phyloP scores from a whole-genome alignment of 2,797 vertebrate genomes.

The Tenualosa thibaudeaui region DNA sequence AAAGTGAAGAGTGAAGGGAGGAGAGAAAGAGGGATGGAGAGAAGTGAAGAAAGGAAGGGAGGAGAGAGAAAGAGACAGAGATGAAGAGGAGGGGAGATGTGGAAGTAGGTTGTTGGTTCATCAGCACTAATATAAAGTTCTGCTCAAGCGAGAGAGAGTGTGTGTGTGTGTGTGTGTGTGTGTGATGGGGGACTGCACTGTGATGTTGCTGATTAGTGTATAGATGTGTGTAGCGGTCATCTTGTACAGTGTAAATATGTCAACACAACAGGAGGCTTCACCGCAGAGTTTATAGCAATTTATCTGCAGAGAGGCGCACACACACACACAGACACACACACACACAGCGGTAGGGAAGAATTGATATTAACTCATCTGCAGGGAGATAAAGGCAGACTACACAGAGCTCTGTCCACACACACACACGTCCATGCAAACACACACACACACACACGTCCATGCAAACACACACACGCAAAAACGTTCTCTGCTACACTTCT shows the following conservation, averaged over 20 bases:
- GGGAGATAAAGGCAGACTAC: too few relatives aligned
- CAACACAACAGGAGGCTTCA: too few relatives aligned
- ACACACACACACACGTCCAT: too few relatives aligned
- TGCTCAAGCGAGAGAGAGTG: not conserved
- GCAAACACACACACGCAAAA: not conserved
- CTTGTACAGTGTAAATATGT: slow-evolving; percentile 5
- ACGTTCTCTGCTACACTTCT: not conserved
- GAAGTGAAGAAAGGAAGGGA: not conserved
- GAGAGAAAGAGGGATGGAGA: not conserved
- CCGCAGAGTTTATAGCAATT: not conserved
- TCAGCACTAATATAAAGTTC: too few relatives aligned
- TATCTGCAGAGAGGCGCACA: not conserved
- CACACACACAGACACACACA: not conserved
- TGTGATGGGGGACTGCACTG: not conserved
- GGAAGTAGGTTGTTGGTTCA: too few relatives aligned
- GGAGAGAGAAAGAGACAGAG: not conserved
- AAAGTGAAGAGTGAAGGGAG: not conserved
- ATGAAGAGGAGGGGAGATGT: not conserved
- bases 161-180: slow-evolving; percentile 30
- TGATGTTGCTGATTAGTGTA: not conserved
- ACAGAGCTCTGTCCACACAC: too few relatives aligned
- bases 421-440: too few relatives aligned
- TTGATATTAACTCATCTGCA: too few relatives aligned
- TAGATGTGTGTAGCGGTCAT: not conserved
- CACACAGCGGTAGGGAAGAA: too few relatives aligned